Conservation (phyloP, 1,140 invertebrate species). For the Onthophagus taurus region DNA sequence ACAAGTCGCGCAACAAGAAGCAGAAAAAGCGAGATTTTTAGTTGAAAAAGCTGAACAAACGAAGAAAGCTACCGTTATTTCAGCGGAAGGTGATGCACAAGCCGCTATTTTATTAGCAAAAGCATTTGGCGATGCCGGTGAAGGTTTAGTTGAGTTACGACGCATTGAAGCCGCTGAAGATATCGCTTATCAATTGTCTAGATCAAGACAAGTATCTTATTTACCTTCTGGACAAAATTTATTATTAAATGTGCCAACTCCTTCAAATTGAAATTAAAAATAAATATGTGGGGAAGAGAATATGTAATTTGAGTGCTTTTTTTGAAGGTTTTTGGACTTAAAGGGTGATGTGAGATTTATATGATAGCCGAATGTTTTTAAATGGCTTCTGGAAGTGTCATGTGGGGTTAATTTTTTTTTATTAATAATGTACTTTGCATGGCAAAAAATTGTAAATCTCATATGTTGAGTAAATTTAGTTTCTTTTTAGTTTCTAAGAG, state of each 20-base stretch:
- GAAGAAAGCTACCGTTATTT: constrained; percentile 91
- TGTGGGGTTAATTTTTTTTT: no score
- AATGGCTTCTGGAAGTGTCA: no score
- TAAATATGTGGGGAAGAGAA: neutral
- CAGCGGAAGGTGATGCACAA: constrained; percentile 94
- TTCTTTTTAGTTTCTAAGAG: no score
- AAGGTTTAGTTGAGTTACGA: constrained; percentile 92
- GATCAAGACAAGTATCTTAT: constrained; percentile 91
- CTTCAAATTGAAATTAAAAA: constrained; percentile 2
- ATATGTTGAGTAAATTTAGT: no score
- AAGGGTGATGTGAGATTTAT: no score
- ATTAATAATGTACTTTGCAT: no score
- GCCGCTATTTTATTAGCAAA: constrained; percentile 88
- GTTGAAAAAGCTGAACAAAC: constrained; percentile 99
- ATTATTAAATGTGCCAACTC: constrained; percentile 75
- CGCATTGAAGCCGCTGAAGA: constrained; percentile 99
- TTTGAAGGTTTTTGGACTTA: no score
- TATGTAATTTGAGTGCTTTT: no score
- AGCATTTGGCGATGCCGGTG: constrained; percentile 83
- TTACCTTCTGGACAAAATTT: constrained; percentile 88
- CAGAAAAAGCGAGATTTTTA: constrained; percentile 94
- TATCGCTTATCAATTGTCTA: constrained; percentile 90
- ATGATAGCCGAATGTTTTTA: no score
- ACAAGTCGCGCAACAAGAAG: constrained; percentile 99
- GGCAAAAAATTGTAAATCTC: no score